phyloP scores from a whole-genome alignment of 1,140 invertebrate species.

The Chironomus striatipennis region DNA sequence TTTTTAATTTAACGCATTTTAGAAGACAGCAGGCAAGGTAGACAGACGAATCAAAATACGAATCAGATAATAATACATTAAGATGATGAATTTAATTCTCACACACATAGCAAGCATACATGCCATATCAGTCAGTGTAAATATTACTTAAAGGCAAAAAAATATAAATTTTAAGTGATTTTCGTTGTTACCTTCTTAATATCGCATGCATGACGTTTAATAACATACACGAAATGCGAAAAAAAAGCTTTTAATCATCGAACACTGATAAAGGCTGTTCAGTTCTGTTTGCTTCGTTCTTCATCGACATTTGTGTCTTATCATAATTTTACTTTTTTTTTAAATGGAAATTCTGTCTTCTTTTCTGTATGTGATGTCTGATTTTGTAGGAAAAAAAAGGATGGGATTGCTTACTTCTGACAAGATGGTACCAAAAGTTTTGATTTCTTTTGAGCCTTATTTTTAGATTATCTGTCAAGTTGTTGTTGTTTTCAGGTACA shows the following conservation, averaged over 20 bases:
- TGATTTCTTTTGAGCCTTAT: too few species aligned
- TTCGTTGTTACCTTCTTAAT: neutral
- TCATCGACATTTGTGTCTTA: neutral
- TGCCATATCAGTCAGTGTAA: neutral
- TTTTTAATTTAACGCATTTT: neutral
- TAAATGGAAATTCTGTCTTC: too few species aligned
- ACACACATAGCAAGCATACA: neutral
- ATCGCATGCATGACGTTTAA: neutral
- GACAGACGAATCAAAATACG: neutral
- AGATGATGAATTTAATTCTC: neutral
- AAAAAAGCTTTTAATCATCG: neutral
- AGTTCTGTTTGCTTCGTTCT: neutral
- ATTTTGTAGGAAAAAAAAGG: too few species aligned
- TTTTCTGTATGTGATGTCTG: too few species aligned
- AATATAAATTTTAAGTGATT: neutral
- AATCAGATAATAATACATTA: conserved; percentile 14
- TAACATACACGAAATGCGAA: neutral
- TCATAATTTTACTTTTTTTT: neutral
- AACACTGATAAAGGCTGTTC: neutral
- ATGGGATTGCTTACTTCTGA: too few species aligned
- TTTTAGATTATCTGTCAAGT: too few species aligned
- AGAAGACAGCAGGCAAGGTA: too few species aligned
- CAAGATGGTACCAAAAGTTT: too few species aligned
- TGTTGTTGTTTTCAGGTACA: too few species aligned
- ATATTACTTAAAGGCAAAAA: neutral